phyloP scores from a whole-genome alignment of 1,140 invertebrate species.

The Oppia nitens region DNA sequence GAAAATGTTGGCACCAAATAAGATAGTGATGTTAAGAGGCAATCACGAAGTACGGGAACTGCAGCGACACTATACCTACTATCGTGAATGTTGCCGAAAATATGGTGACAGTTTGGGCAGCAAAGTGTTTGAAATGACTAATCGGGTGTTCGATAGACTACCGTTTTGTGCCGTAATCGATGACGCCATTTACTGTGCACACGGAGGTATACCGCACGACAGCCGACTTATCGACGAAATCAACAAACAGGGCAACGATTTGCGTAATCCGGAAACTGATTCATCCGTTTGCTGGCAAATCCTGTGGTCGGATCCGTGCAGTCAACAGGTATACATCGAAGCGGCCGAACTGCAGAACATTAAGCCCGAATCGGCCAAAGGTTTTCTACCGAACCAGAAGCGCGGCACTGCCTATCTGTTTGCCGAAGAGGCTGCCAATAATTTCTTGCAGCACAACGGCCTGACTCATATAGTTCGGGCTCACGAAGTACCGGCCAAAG shows the following conservation, averaged over 20 bases:
- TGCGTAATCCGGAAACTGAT: constrained; percentile 43
- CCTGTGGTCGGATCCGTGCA: constrained; percentile 57
- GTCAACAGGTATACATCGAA: constrained; percentile 16
- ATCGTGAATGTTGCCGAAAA: constrained; percentile 43
- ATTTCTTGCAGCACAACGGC: constrained; percentile 42
- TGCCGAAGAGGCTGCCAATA: constrained; percentile 42
- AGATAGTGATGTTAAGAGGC: constrained; percentile 41
- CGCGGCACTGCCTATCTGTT: constrained; percentile 54
- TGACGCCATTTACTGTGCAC: constrained; percentile 50
- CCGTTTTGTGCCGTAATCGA: constrained; percentile 51
- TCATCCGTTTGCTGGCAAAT: constrained; percentile 53
- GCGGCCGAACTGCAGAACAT: neutral
- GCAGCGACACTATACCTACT: constrained; percentile 52
- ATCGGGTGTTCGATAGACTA: constrained; percentile 49
- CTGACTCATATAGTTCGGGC: constrained; percentile 49
- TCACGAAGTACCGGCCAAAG: constrained; percentile 42
- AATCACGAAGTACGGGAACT: constrained; percentile 46
- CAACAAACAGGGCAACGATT: constrained; percentile 34
- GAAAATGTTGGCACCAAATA: constrained; percentile 41
- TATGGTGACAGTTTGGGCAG: constrained; percentile 43
- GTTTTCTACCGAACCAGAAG: constrained; percentile 45
- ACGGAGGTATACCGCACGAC: constrained; percentile 52
- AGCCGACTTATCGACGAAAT: constrained; percentile 23
- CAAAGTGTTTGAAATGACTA: constrained; percentile 47
- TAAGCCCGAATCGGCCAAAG: constrained; percentile 22